phyloP scores from a whole-genome alignment of 2,888 invertebrate genomes.

The Andrena trimmerana region DNA sequence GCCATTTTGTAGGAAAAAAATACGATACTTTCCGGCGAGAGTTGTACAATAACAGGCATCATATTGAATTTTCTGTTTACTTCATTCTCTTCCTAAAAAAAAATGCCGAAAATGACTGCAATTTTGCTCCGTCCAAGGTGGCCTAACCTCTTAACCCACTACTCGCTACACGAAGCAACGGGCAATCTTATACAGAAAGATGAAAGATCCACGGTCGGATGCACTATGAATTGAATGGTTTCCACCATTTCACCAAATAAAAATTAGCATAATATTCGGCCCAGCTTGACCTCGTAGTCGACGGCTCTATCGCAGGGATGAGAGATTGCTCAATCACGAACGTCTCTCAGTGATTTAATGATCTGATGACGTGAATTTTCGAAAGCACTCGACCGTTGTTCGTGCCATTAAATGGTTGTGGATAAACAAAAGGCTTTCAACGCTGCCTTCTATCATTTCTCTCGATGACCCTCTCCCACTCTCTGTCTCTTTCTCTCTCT shows the following conservation, averaged over 20 bases:
- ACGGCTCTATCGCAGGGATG: neutral
- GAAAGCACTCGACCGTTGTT: slow-evolving; percentile 18
- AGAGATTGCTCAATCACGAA: neutral
- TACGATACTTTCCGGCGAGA: too few relatives aligned
- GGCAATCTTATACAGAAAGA: too few relatives aligned
- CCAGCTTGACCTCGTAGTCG: too few relatives aligned
- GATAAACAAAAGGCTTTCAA: slow-evolving; percentile 48
- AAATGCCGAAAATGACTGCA: too few relatives aligned
- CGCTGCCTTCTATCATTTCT: slow-evolving; percentile 52
- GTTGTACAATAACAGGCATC: too few relatives aligned
- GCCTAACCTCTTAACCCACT: too few relatives aligned
- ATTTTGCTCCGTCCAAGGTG: too few relatives aligned
- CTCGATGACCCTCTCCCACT: slow-evolving; percentile 1
- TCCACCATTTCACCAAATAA: neutral
- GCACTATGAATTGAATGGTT: neutral
- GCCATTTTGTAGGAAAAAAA: too few relatives aligned
- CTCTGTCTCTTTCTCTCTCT: neutral
- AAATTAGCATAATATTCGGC: neutral
- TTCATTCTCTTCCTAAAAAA: too few relatives aligned
- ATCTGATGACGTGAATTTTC: slow-evolving; percentile 33
- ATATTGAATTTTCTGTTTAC: too few relatives aligned
- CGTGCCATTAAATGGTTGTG: slow-evolving; percentile 25
- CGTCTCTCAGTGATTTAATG: slow-evolving; percentile 5
- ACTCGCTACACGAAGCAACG: too few relatives aligned
- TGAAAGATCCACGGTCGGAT: neutral